These are phyloP conservation scores for Thecocarcelia acutangulata DNA, from an alignment of 2,888 invertebrate genomes.

Conservation along the genomic window DNA sequence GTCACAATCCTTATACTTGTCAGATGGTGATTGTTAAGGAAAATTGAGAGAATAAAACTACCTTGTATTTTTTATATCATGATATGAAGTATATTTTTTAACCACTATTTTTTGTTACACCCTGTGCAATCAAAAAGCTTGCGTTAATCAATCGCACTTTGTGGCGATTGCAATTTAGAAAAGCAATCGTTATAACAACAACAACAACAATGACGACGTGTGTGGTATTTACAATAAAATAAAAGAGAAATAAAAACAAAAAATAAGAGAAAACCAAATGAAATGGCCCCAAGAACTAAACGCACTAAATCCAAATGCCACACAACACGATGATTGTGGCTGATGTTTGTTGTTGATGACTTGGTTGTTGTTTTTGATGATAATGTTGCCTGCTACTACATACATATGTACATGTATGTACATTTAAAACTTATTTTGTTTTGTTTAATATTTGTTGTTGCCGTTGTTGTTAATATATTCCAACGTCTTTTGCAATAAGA, in stretches of 20 bases:
- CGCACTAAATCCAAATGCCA: conserved; percentile 66
- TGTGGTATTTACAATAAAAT: conserved; percentile 59
- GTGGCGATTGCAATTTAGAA: conserved; percentile 49
- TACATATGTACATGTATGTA: conserved; percentile 10
- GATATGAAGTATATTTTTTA: too few relatives aligned
- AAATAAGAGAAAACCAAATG: conserved; percentile 33
- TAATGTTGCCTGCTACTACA: conserved; percentile 43
- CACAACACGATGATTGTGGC: conserved; percentile 55
- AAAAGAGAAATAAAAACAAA: conserved; percentile 24
- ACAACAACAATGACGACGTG: conserved; percentile 44
- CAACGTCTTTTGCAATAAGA: conserved; percentile 61
- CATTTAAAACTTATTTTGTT: conserved; percentile 51
- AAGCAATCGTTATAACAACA: conserved; percentile 36
- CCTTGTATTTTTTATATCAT: too few relatives aligned
- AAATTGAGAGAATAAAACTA: too few relatives aligned
- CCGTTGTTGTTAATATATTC: conserved; percentile 47
- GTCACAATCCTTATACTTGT: too few relatives aligned
- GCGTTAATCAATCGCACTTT: conserved; percentile 65
- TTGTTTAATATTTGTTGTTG: conserved; percentile 6
- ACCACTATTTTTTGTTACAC: conserved; percentile 15
- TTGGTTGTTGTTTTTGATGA: conserved; percentile 54
- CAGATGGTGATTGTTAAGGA: too few relatives aligned
- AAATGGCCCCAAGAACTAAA: conserved; percentile 57
- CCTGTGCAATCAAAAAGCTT: conserved; percentile 46
- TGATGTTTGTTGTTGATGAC: conserved; percentile 57